phyloP scores from a whole-genome alignment of 2,888 invertebrate genomes.

The Ditula angustiorana region DNA sequence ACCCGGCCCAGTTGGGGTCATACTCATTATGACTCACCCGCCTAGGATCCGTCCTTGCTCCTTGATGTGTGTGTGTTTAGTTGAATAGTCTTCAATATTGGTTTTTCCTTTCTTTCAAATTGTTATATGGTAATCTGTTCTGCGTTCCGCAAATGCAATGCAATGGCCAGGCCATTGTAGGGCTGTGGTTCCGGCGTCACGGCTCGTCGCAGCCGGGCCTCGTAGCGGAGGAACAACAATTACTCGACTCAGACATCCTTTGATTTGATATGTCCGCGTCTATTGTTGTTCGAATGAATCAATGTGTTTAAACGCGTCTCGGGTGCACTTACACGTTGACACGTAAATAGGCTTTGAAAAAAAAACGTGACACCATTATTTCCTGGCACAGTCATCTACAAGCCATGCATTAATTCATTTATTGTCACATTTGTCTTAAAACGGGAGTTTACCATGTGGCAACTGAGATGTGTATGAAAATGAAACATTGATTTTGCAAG shows the following conservation, averaged over 20 bases:
- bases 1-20: no score
- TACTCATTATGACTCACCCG: no score
- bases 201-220: conserved; percentile 33
- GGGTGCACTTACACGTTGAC: conserved; percentile 26
- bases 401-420: background rate
- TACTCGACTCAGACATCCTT: conserved; percentile 25
- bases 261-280: conserved; percentile 29
- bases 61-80: no score
- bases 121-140: no score
- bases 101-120: no score
- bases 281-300: conserved; percentile 32
- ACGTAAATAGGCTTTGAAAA: conserved; percentile 27
- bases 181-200: conserved; percentile 33
- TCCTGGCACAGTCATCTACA: background rate
- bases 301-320: conserved; percentile 25
- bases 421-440: conserved; percentile 1
- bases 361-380: conserved; percentile 21
- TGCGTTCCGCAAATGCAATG: background rate
- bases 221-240: conserved; percentile 24
- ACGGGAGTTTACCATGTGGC: no score
- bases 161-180: conserved; percentile 1
- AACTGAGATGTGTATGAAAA: no score
- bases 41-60: no score
- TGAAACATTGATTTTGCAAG: no score
- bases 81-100: no score